phyloP scores from a whole-genome alignment of 2,888 invertebrate genomes.

The Hermaeophaga mercurialis region DNA sequence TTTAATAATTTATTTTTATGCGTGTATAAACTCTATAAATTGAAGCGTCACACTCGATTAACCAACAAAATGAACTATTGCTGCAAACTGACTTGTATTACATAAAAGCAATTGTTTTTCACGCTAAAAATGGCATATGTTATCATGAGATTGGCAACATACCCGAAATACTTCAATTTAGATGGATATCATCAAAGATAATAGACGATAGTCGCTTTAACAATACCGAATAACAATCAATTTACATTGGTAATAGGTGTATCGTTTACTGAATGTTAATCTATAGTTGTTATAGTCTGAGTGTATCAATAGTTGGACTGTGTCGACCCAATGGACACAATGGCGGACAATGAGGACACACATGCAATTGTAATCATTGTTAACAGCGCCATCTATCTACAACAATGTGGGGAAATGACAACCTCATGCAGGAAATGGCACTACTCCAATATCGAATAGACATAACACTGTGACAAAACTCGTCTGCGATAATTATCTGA shows the following conservation, averaged over 20 bases:
- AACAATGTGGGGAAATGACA: conserved; percentile 54
- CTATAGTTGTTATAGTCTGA: conserved; percentile 55
- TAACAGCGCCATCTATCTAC: conserved; percentile 51
- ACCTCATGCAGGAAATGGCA: conserved; percentile 49
- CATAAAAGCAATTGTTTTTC: neutral
- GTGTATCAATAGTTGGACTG: conserved; percentile 56
- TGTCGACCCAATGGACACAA: conserved; percentile 53
- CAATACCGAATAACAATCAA: conserved; percentile 53
- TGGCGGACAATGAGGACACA: conserved; percentile 52
- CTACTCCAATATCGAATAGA: conserved; percentile 38
- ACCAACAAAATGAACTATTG: neutral
- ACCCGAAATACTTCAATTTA: conserved; percentile 28
- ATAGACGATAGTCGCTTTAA: conserved; percentile 36
- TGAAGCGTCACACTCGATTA: too few relatives aligned
- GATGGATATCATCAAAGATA: conserved; percentile 38
- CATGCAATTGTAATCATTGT: conserved; percentile 56
- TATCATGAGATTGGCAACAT: conserved; percentile 22
- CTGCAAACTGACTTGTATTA: neutral
- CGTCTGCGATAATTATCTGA: neutral
- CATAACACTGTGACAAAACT: conserved; percentile 32
- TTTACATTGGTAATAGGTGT: conserved; percentile 56
- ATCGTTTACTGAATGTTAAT: conserved; percentile 57
- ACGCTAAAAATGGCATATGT: neutral
- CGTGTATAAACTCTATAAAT: too few relatives aligned
- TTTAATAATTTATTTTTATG: too few relatives aligned